Percentiles rank a stretch among this genome's conserved stretches.
Conservation (phyloP, 2,888 invertebrate genomes). For the Allolobophora icterica region DNA sequence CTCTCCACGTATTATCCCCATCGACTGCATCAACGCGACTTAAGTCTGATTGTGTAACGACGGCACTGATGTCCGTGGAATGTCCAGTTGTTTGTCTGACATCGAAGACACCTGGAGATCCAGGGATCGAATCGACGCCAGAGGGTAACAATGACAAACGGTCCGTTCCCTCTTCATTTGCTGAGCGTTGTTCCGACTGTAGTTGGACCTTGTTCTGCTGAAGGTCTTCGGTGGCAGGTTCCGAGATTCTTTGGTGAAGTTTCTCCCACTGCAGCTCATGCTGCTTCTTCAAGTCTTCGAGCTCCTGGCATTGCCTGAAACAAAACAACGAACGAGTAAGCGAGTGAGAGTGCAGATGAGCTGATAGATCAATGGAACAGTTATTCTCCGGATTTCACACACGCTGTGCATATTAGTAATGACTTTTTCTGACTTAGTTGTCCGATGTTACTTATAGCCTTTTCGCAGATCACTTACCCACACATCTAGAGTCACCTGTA, state of each 20-base stretch:
- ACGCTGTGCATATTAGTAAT: not conserved
- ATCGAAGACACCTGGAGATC: not conserved
- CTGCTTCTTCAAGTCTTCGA: not conserved
- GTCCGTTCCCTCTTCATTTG: not conserved
- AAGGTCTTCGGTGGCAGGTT: not conserved
- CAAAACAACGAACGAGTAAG: not conserved
- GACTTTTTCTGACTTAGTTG: not conserved
- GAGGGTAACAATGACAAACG: not conserved
- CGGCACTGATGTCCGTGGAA: not conserved
- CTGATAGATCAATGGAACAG: not conserved
- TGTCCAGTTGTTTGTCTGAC: not conserved
- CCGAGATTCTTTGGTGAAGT: not conserved
- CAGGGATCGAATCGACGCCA: not conserved
- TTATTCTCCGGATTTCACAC: not conserved
- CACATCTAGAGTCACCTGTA: too few species aligned
- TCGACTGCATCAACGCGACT: not conserved
- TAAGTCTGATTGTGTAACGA: not conserved
- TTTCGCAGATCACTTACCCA: too few species aligned
- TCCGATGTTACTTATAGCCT: too few species aligned
- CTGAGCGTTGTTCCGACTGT: not conserved
- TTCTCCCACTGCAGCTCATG: not conserved
- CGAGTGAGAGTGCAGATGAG: not conserved
- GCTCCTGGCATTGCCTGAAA: not conserved
- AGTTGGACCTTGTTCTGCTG: not conserved
- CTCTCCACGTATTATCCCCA: not conserved